Evolutionary conservation across 2,888 invertebrate species (phyloP).

Genomic region (Drosophila falleni): DNA sequence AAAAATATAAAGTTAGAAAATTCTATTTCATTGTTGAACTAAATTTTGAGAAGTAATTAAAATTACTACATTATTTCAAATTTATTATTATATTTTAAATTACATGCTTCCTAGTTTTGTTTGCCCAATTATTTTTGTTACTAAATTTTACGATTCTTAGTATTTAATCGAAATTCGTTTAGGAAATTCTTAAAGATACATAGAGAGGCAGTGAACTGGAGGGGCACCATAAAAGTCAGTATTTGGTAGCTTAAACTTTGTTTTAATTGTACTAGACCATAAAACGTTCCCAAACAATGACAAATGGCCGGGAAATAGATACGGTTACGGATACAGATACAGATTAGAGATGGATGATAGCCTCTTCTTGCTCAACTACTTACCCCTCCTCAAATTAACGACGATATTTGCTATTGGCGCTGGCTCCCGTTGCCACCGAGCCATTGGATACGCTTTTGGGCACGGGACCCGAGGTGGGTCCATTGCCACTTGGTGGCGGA

Average conservation of each 20-base stretch:
- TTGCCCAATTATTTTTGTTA: not conserved
- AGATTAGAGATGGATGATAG: not conserved
- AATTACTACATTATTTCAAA: not conserved
- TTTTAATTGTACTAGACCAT: conserved; percentile 27
- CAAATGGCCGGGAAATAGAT: conserved; percentile 16
- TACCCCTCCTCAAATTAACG: conserved; percentile 61
- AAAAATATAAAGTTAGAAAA: not conserved
- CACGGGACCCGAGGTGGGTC: conserved; percentile 51
- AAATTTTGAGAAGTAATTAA: too few relatives aligned
- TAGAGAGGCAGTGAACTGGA: conserved; percentile 12
- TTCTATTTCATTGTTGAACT: not conserved
- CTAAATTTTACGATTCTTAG: not conserved
- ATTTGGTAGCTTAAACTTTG: conserved; percentile 52
- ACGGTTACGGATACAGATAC: not conserved
- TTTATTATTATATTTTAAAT: not conserved
- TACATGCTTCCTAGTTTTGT: not conserved
- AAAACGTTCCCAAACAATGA: conserved; percentile 44
- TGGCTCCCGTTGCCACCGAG: conserved; percentile 59
- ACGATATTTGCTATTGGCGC: conserved; percentile 75
- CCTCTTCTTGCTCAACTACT: conserved; percentile 39
- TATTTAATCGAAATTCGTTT: not conserved
- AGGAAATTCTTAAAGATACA: not conserved
- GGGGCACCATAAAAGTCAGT: conserved; percentile 24
- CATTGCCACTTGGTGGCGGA: conserved; percentile 62
- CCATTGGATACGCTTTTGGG: conserved; percentile 71